A percentile compares a stretch with the other conserved stretches of the same genome.
Evolutionary conservation across 1,140 invertebrate species (phyloP).

Genomic region (Helicoverpa zea): DNA sequence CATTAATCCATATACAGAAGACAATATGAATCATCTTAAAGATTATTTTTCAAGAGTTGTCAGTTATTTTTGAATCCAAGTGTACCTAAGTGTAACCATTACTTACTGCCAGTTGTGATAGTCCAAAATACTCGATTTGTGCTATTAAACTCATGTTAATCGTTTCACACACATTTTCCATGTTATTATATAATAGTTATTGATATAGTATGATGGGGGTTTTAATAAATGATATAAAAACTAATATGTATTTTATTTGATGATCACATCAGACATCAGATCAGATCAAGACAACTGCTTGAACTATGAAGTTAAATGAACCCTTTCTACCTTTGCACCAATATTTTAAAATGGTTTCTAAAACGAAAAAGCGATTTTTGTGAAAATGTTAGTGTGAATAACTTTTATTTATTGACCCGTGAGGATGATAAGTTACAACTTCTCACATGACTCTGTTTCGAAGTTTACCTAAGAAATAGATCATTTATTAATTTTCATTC

Average conservation of each 20-base stretch:
- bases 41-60: neutral
- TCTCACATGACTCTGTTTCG: too few species aligned
- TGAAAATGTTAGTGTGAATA: too few species aligned
- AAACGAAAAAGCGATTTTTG: too few species aligned
- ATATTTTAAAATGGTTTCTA: too few species aligned
- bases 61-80: neutral
- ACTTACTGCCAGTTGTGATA: constrained; percentile 36
- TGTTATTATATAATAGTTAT: constrained; percentile 27
- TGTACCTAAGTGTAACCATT: neutral
- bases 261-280: too few species aligned
- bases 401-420: too few species aligned
- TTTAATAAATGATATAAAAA: constrained; percentile 34
- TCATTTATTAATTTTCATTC: neutral
- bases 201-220: constrained; percentile 41
- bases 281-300: too few species aligned
- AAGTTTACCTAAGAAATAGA: too few species aligned
- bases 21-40: neutral
- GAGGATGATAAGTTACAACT: too few species aligned
- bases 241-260: neutral
- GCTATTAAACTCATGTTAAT: constrained; percentile 17
- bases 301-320: too few species aligned
- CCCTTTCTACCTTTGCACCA: too few species aligned
- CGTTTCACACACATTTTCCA: neutral
- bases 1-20: neutral
- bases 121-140: constrained; percentile 14